Evolutionary conservation across 2,797 vertebrate species (phyloP), one percentile per base, ranked within the genome.

Genomic region (Scarus forsteni): DNA sequence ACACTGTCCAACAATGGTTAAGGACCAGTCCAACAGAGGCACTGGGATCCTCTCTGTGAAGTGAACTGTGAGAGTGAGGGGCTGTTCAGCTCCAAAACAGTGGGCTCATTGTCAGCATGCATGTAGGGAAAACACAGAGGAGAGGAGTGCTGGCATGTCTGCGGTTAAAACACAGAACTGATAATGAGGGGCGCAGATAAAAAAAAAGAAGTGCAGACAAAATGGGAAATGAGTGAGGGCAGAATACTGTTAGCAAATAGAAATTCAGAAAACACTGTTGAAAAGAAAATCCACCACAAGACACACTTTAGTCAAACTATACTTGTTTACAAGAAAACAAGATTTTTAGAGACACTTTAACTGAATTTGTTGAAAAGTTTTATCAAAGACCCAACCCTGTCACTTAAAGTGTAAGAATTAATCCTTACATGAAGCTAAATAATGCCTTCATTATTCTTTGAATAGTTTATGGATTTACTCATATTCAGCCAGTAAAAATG

Each of bases 41-140:
- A 60, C 39, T 60, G 73, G 50, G 74, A 75, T 70, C 48, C 66
- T 77, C 40, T 77, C 63, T 39, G 50, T 65, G 57, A 81, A 63
- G 63, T 71, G 54, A 84, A 79, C 58, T 79, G 74, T 66, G 78
- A 84, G 65, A 77, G 70, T 46, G 79, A 77, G 77, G 71, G 79
- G 36, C 60, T 63, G 58, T 60, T 85, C 27, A 66, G 57, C 64
- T 79, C 70, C 66, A 79, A n/a, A n/a, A 91, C 89, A 90, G 78
- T 88, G 75, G 85, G 73, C 66, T 78, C 87, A 80, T 89, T 91
- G 88, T 91, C 74, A 76, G 72, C 82, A 88, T 84, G 88, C 80
- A 80, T 72, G 70, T 48, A 40, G 4, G n/a, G 63, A 81, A 54
- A 66, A 84, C 72, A 78, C 54, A 75, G 50, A 72, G 57, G 39